Conservation (phyloP, 2,888 invertebrate genomes). For the Cynaeus angustus region DNA sequence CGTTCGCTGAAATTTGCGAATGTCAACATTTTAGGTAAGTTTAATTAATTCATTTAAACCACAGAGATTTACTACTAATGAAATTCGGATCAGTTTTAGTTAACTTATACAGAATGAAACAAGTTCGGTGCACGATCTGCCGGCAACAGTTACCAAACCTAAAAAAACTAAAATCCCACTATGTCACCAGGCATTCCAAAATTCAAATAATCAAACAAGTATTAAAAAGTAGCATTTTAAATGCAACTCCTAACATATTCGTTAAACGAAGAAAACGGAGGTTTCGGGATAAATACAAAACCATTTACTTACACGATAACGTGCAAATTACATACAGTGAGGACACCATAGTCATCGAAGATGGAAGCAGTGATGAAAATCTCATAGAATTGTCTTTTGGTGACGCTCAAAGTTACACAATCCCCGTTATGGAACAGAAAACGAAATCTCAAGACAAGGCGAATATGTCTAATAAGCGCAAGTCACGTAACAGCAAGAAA, state of each 20-base stretch:
- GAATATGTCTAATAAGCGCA: constrained; percentile 22
- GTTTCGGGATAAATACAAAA: constrained; percentile 43
- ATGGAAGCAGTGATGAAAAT: constrained; percentile 58
- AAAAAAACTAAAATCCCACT: constrained; percentile 58
- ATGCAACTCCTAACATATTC: constrained; percentile 47
- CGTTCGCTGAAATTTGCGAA: not conserved
- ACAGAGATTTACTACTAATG: not conserved
- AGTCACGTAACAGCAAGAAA: constrained; percentile 26
- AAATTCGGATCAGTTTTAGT: constrained; percentile 13
- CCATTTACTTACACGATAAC: constrained; percentile 58
- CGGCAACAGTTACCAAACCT: constrained; percentile 54
- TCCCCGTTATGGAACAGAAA: constrained; percentile 41
- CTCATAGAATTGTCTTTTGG: constrained; percentile 60
- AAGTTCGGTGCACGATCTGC: constrained; percentile 58
- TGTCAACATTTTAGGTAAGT: constrained; percentile 2
- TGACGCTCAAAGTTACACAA: constrained; percentile 48
- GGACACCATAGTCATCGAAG: constrained; percentile 60
- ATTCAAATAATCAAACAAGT: constrained; percentile 57
- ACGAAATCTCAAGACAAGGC: constrained; percentile 12
- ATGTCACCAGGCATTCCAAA: constrained; percentile 59
- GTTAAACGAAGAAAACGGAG: constrained; percentile 33
- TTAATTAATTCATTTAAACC: not conserved
- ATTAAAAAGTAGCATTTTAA: constrained; percentile 53
- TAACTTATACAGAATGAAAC: constrained; percentile 43
- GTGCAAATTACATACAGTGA: constrained; percentile 59